Base-by-base conservation (phyloP, 2,888 invertebrate genomes). In the Tromatobia lineatoria region DNA sequence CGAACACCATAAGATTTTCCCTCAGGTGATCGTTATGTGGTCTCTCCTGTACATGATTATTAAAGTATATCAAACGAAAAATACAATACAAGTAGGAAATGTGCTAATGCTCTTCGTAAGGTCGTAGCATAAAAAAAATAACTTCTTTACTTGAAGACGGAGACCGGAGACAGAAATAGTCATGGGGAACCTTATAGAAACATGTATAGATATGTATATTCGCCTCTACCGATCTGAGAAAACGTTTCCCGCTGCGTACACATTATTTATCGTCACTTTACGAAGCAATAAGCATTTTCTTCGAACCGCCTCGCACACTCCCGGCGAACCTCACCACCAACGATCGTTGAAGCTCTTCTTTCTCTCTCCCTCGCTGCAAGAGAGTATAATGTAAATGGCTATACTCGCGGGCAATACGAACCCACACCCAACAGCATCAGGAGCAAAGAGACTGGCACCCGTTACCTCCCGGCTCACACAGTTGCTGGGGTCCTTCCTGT, bases 261-360 rank as follows among this genome's bases (percentile, higher is more conserved):
- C 82, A 85, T 87, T 87, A 87, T 86, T 86, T 87, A 87, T 87
- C 87, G 82, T 85, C 85, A 81, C 82, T 85, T 87, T 86, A 81
- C 80, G 73, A 82, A 85, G 83, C 82, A 86, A 87, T 85, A 82
- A 86, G 81, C 82, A 69, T 85, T 86, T 57, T 84, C 85, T 84
- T 85, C 82, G 18, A 79, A 83, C 71, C 69, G 81, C 47, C 78
- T 77, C 75, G 71, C 50, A 71, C 61, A 67, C 67, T 59, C 59
- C 69, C 29, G 76, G 50, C 42, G 73, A 57, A 67, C 75, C 75
- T 66, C 75, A 52, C 57, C 25, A 69, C 52, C 76, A 69, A 71
- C 38, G 57, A 71, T 71, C 73, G 77, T 80, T 64, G 66, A 66
- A 57, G 57, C 54, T 52, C 54, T 67, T 29, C 29, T 29, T 38